These are phyloP conservation scores for Megastigmus dorsalis DNA, from an alignment of 2,888 invertebrate species.

Conservation along the genomic window DNA sequence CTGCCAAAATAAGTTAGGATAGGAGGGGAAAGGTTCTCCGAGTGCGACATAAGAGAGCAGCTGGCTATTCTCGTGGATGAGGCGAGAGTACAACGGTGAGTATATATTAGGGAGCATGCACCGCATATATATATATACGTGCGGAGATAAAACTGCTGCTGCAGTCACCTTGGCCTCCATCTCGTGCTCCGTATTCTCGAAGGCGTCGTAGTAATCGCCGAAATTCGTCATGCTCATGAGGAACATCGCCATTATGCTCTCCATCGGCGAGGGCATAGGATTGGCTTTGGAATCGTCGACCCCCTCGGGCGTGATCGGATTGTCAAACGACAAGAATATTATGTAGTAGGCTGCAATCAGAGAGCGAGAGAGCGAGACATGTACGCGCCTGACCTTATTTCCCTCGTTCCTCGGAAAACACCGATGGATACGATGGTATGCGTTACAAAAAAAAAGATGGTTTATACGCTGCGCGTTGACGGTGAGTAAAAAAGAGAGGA, in stretches of 20 bases:
- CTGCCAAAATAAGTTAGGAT: no score
- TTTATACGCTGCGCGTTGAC: neutral
- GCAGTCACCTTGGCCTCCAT: constrained; percentile 90
- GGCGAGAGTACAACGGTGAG: neutral
- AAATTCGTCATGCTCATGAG: constrained; percentile 98
- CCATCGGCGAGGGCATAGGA: constrained; percentile 93
- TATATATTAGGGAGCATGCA: neutral
- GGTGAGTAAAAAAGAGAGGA: neutral
- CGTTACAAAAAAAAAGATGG: neutral
- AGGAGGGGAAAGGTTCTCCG: no score
- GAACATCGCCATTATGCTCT: constrained; percentile 98
- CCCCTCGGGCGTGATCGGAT: constrained; percentile 87
- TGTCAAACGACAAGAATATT: constrained; percentile 91
- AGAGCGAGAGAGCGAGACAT: neutral
- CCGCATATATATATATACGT: neutral
- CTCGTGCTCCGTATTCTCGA: constrained; percentile 91
- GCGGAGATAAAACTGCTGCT: no score
- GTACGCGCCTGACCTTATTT: neutral
- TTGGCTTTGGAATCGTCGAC: constrained; percentile 88
- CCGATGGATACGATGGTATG: no score
- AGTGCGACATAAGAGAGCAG: no score
- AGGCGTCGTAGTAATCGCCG: constrained; percentile 94
- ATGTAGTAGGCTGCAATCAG: constrained; percentile 88
- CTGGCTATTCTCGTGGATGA: constrained; percentile 6
- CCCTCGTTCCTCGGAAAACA: no score